A percentile compares a stretch with the other conserved stretches of the same genome.
phyloP scores from a whole-genome alignment of 2,113 vertebrate genomes.

The Entelurus aequoreus region DNA sequence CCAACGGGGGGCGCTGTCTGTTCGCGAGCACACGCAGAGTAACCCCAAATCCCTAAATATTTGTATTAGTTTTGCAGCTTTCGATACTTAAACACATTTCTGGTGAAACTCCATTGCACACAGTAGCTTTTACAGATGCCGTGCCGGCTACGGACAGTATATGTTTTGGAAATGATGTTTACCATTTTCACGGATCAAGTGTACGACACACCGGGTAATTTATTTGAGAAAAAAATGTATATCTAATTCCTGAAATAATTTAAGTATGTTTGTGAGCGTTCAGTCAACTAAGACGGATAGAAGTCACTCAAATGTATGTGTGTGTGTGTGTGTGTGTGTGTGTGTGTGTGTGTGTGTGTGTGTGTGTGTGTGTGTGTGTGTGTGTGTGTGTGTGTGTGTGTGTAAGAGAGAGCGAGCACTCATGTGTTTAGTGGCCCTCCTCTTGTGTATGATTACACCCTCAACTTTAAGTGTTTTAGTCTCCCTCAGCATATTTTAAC shows the following conservation, averaged over 20 bases:
- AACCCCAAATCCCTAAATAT: too few relatives aligned
- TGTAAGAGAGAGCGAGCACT: background rate
- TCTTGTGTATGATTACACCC: conserved; percentile 59
- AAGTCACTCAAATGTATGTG: conserved; percentile 1
- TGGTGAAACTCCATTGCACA: too few relatives aligned
- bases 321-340: background rate
- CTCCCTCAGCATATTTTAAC: conserved; percentile 43
- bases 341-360: background rate
- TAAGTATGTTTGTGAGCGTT: background rate
- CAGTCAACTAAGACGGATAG: background rate
- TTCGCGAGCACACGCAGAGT: too few relatives aligned
- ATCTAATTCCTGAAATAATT: too few relatives aligned
- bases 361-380: background rate
- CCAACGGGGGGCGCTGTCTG: too few relatives aligned
- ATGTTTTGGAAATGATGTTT: too few relatives aligned
- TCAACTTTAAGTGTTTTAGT: conserved; percentile 49
- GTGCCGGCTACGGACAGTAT: too few relatives aligned
- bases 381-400: background rate
- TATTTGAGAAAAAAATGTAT: background rate
- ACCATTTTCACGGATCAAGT: too few relatives aligned
- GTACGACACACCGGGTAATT: too few relatives aligned
- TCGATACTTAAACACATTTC: too few relatives aligned
- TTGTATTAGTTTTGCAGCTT: background rate
- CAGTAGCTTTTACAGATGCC: too few relatives aligned
- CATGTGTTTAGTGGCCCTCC: conserved; percentile 31